These are phyloP conservation scores for Chamaea fasciata DNA, from an alignment of 2,113 vertebrate species.

Conservation along the genomic window DNA sequence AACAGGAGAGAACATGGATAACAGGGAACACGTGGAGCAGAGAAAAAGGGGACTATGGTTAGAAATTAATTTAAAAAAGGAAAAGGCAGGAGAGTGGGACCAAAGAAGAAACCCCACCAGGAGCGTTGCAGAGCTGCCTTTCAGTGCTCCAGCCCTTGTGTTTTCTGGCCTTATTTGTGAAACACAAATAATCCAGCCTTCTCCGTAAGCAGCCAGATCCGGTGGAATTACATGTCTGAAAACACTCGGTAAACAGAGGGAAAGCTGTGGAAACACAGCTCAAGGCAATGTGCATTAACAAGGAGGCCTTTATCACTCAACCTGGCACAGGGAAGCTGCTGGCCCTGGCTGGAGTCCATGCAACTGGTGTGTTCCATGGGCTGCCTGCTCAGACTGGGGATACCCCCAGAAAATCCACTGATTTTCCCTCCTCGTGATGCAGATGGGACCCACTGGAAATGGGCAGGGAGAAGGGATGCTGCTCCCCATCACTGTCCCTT, in stretches of 20 bases:
- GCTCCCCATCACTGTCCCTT: background rate
- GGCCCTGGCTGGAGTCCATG: background rate
- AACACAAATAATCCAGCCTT: slow-evolving; percentile 52
- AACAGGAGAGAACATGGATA: background rate
- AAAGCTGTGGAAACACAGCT: slow-evolving; percentile 51
- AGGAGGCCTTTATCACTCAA: slow-evolving; percentile 29
- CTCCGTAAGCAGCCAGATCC: slow-evolving; percentile 37
- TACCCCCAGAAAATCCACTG: background rate
- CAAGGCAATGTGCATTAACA: background rate
- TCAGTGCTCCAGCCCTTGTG: background rate
- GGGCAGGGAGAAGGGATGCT: background rate
- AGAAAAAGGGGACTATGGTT: background rate
- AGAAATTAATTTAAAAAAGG: background rate
- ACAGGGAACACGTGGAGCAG: fast-evolving
- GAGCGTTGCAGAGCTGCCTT: background rate
- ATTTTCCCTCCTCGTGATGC: fast-evolving
- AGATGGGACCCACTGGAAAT: background rate
- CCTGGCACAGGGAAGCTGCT: background rate
- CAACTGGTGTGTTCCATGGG: background rate
- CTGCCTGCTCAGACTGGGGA: background rate
- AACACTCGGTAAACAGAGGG: slow-evolving; percentile 3
- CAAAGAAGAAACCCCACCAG: background rate
- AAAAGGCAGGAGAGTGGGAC: background rate
- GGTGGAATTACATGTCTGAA: slow-evolving; percentile 52
- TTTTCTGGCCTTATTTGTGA: slow-evolving; percentile 52